Evolutionary conservation across 2,888 invertebrate species (phyloP), one percentile per base, ranked within the genome.

Genomic region (Caenorhabditis becei): DNA sequence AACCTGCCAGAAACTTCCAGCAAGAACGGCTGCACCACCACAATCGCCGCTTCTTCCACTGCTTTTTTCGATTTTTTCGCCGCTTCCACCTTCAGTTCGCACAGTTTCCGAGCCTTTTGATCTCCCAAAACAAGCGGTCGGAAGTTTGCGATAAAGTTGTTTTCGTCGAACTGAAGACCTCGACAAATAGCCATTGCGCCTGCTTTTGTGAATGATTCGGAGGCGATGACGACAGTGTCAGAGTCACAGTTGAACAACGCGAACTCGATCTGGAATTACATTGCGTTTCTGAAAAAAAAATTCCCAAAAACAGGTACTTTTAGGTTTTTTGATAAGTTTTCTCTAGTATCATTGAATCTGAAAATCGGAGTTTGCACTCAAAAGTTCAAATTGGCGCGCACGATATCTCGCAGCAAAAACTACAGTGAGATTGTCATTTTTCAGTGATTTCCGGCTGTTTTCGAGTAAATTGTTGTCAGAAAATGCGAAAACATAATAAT

Each of bases 21-120:
- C 10, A 86, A 20, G 59, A 83, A 86, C 20, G 84, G 84, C 61
- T 86, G 86, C n/a, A 80, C 28, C 1, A 79, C 82, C 7, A 86
- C 75, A 0, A 86, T 44, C 4, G 69, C 80, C n/a, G 72, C 49
- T 14, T 65, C 71, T 10, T 65, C 69, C 4, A 66, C 53, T 5
- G 77, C 65, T 44, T 82, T 77, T 32, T 71, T 79, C 20, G 82
- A 74, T 44, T 56, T 66, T 41, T 70, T 44, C 14, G 77, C 79
- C 14, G 63, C 74, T n/a, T 72, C 78, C 1, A 72, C 47, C 32
- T 69, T 56, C 7, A 51, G 24, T 4, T 69, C 59, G 54, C 83
- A 83, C 1, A 71, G 20, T 47, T 75, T 66, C 1, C 44, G 35
- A 11, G 82, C 80, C 5, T 65, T 65, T 3, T 49, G 23, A 1